Percentiles rank a stretch among this genome's conserved stretches.
These are phyloP conservation scores for Lasioglossum villosulum DNA, from an alignment of 2,888 invertebrate genomes.

Conservation along the genomic window DNA sequence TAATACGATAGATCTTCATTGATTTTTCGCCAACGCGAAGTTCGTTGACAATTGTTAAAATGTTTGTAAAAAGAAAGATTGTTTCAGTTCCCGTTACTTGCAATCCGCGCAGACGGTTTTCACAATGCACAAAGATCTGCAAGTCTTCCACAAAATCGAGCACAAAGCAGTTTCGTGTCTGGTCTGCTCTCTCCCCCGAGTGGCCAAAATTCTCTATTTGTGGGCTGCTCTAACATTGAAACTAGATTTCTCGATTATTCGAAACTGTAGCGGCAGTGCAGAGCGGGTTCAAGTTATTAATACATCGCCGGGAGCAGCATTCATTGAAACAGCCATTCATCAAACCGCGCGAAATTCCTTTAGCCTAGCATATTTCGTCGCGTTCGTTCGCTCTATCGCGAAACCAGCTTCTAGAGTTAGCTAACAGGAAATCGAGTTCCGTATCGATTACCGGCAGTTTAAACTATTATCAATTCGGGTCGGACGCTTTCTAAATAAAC, in stretches of 20 bases:
- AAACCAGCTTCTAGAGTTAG: neutral
- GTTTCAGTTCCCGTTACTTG: too few relatives aligned
- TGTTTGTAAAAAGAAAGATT: too few relatives aligned
- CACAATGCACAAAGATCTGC: too few relatives aligned
- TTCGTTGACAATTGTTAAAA: too few relatives aligned
- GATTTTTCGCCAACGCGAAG: too few relatives aligned
- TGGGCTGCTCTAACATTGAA: neutral
- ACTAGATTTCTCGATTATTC: neutral
- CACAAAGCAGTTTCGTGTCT: neutral
- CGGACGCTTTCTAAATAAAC: neutral
- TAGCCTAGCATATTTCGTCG: neutral
- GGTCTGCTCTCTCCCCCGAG: neutral
- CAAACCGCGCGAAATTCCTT: neutral
- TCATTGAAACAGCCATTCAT: conserved; percentile 1
- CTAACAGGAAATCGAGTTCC: neutral
- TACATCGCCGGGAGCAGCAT: neutral
- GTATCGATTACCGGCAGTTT: conserved; percentile 19
- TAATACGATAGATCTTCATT: too few relatives aligned
- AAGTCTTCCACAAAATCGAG: neutral
- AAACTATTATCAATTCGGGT: neutral
- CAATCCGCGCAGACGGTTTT: too few relatives aligned
- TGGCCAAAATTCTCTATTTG: neutral
- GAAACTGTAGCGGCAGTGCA: neutral
- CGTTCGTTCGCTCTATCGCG: neutral
- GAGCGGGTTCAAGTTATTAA: neutral